Conservation (phyloP, 2,797 vertebrate species). For the Protosalanx chinensis region DNA sequence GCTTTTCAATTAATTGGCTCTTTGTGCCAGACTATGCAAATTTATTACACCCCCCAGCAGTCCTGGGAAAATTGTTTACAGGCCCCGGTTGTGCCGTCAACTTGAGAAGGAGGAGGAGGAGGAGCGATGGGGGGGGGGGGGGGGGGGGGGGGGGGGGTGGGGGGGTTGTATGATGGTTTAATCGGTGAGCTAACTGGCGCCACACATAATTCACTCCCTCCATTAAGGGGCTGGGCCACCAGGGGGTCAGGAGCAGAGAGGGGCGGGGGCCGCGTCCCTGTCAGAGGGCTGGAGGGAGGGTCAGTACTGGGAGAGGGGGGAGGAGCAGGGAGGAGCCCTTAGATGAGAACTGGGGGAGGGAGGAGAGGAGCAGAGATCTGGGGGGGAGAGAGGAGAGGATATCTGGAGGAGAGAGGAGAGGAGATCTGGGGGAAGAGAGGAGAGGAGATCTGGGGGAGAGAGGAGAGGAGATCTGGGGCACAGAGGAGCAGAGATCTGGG, state of each 20-base stretch:
- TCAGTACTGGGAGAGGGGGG: slow-evolving; percentile 59
- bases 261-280: slow-evolving; percentile 64
- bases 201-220: slow-evolving; percentile 79
- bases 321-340: slow-evolving; percentile 20
- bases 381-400: no score
- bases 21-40: slow-evolving; percentile 99
- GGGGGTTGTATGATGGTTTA: slow-evolving; percentile 84
- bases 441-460: no score
- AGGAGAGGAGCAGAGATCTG: no score
- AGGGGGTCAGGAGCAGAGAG: slow-evolving; percentile 60
- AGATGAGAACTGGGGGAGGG: slow-evolving; percentile 1
- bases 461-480: background rate
- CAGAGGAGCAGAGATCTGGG: no score
- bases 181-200: slow-evolving; percentile 93
- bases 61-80: slow-evolving; percentile 92
- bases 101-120: slow-evolving; percentile 53
- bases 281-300: slow-evolving; percentile 55
- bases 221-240: slow-evolving; percentile 67
- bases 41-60: slow-evolving; percentile 89
- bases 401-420: no score
- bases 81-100: slow-evolving; percentile 82
- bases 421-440: background rate
- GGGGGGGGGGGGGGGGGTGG: no score
- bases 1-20: slow-evolving; percentile 97
- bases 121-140: no score